A percentile compares a stretch with the other conserved stretches of the same genome.
These are phyloP conservation scores for Pristionchus fissidentatus DNA, from an alignment of 2,888 invertebrate species.

Conservation along the genomic window DNA sequence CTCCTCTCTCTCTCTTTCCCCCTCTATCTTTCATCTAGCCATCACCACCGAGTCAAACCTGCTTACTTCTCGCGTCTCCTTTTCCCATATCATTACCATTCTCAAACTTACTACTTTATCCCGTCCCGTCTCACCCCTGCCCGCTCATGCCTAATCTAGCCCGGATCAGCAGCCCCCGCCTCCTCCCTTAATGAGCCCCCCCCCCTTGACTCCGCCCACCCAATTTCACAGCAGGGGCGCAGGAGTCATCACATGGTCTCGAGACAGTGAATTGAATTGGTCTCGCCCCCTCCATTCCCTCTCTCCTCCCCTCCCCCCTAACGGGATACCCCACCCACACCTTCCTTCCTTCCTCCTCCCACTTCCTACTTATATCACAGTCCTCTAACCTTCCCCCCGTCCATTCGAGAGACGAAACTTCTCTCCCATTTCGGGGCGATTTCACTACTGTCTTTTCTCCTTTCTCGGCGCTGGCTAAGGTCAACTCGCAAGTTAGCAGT, in stretches of 20 bases:
- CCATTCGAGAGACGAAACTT: constrained; percentile 1
- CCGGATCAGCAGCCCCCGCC: not conserved
- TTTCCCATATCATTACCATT: constrained; percentile 17
- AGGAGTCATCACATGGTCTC: constrained; percentile 19
- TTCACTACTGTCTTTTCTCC: constrained; percentile 38
- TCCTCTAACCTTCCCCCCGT: not conserved
- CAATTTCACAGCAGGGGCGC: constrained; percentile 4
- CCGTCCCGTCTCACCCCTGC: not conserved
- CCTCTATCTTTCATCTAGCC: not conserved
- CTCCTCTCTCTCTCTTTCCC: constrained; percentile 10
- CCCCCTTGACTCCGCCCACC: constrained; percentile 1
- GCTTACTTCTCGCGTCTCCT: too few species aligned
- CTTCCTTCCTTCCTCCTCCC: constrained; percentile 6
- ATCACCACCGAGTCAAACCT: not conserved
- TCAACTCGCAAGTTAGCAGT: constrained; percentile 41
- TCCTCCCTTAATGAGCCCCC: constrained; percentile 7
- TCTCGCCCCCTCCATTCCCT: not conserved
- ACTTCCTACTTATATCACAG: constrained; percentile 37
- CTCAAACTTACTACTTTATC: constrained; percentile 22
- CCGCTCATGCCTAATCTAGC: not conserved
- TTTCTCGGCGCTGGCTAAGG: not conserved
- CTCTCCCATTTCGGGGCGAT: not conserved
- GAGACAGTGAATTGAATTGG: too few species aligned
- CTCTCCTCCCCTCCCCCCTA: constrained; percentile 1
- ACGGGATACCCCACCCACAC: constrained; percentile 9